Percentiles rank a stretch among this genome's conserved stretches.
Evolutionary conservation across 2,113 vertebrate species (phyloP).

Genomic region (Halichoeres trimaculatus): DNA sequence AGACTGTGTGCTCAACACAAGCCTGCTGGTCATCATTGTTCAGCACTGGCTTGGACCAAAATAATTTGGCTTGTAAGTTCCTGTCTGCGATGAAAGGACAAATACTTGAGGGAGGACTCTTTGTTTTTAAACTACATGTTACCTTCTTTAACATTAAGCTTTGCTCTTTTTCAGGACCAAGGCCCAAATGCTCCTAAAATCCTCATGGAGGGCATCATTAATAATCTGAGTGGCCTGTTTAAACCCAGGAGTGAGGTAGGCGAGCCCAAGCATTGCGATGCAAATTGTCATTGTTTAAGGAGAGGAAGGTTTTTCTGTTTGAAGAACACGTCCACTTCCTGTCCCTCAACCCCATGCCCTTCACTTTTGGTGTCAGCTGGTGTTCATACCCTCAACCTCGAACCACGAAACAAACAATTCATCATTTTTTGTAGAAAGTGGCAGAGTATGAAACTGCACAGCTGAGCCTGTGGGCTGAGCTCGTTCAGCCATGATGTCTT

Average conservation of each 20-base stretch:
- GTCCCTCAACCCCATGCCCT: not conserved
- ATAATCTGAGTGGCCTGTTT: conserved; percentile 89
- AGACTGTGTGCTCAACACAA: no score
- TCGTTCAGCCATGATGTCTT: conserved; percentile 26
- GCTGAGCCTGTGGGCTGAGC: conserved; percentile 1
- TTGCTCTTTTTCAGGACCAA: conserved; percentile 76
- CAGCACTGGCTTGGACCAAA: no score
- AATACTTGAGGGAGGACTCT: no score
- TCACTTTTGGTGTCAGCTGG: not conserved
- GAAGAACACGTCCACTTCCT: conserved; percentile 12
- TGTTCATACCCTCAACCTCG: conserved; percentile 10
- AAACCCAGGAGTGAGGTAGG: conserved; percentile 87
- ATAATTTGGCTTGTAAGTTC: no score
- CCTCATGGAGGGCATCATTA: conserved; percentile 86
- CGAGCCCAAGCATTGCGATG: not conserved
- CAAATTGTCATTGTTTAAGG: no score
- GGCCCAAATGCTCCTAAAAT: conserved; percentile 72
- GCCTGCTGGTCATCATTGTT: no score
- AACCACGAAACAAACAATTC: conserved; percentile 41
- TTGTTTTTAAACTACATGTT: no score
- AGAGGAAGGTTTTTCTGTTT: not conserved
- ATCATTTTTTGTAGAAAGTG: conserved; percentile 40
- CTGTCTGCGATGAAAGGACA: no score
- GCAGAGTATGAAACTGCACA: conserved; percentile 12
- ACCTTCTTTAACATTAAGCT: not conserved